Percentiles rank a stretch among this genome's conserved stretches.
Evolutionary conservation across 35 echinoderm and acorn worm species (phyloP).

Genomic region (Apostichopus californicus): DNA sequence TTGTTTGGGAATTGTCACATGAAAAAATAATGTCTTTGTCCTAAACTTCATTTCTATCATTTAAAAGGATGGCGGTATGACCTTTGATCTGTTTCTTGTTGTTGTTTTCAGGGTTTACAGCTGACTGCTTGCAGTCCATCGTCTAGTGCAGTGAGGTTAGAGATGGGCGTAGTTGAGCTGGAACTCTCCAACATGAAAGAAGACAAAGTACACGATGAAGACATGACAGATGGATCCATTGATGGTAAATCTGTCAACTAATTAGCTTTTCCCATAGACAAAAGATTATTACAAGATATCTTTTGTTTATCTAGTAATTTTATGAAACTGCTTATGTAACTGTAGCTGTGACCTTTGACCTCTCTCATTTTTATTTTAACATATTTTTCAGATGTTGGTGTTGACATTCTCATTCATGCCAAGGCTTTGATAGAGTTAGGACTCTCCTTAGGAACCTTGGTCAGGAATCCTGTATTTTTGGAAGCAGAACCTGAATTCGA

Average conservation of each 20-base stretch:
- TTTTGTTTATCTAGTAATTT: too few species aligned
- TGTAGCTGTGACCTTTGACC: too few species aligned
- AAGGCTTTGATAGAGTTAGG: slow-evolving; percentile 89
- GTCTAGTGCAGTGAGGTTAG: slow-evolving; percentile 86
- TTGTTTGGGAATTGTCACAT: too few species aligned
- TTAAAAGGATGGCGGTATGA: too few species aligned
- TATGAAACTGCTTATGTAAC: too few species aligned
- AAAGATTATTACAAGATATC: too few species aligned
- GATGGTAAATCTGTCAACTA: background rate
- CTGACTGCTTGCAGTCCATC: slow-evolving; percentile 88
- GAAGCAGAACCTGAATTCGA: slow-evolving; percentile 93
- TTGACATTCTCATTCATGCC: slow-evolving; percentile 59
- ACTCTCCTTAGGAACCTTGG: slow-evolving; percentile 80
- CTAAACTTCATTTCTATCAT: background rate
- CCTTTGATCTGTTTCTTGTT: too few species aligned
- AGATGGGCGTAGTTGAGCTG: slow-evolving; percentile 80
- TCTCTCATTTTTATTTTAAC: too few species aligned
- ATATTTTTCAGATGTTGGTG: background rate
- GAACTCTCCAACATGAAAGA: slow-evolving; percentile 80
- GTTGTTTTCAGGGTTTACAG: slow-evolving; percentile 75
- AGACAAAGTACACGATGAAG: slow-evolving; percentile 5
- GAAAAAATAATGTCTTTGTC: too few species aligned
- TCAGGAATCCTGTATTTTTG: slow-evolving; percentile 73
- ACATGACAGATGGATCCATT: background rate
- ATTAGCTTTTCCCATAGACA: too few species aligned